These are phyloP conservation scores for Nephrotoma guestfalica DNA, from an alignment of 2,888 invertebrate genomes.

Conservation along the genomic window DNA sequence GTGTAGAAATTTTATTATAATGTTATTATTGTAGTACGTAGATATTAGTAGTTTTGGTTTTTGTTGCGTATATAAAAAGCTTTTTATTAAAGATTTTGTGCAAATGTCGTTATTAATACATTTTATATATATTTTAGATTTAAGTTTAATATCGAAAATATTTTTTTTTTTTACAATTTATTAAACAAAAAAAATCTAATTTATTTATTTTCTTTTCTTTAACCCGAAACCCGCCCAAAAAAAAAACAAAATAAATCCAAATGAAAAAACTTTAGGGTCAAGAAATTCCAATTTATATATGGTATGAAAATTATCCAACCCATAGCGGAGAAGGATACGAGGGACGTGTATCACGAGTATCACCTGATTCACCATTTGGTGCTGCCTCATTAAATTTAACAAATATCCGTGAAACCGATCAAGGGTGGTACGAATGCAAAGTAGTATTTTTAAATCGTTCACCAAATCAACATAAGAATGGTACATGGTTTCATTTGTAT, in stretches of 20 bases:
- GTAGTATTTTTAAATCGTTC: conserved; percentile 92
- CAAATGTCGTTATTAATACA: background rate
- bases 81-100: background rate
- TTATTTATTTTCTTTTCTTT: background rate
- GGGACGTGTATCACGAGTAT: conserved; percentile 78
- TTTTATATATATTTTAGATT: background rate
- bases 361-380: conserved; percentile 76
- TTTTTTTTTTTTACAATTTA: background rate
- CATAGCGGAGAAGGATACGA: conserved; percentile 92
- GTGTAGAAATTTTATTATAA: background rate
- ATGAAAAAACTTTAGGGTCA: conserved; percentile 51
- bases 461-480: conserved; percentile 83
- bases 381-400: conserved; percentile 92
- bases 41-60: conserved; percentile 1
- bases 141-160: background rate
- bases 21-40: background rate
- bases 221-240: background rate
- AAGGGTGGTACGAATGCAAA: conserved; percentile 93
- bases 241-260: background rate
- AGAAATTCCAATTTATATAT: conserved; percentile 94
- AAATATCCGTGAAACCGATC: conserved; percentile 82
- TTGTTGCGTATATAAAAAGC: background rate
- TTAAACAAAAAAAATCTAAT: background rate
- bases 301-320: conserved; percentile 95
- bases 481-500: conserved; percentile 96